Evolutionary conservation across 2,888 invertebrate species (phyloP), one percentile per base, ranked within the genome.

Genomic region (Cheilosia urbana): DNA sequence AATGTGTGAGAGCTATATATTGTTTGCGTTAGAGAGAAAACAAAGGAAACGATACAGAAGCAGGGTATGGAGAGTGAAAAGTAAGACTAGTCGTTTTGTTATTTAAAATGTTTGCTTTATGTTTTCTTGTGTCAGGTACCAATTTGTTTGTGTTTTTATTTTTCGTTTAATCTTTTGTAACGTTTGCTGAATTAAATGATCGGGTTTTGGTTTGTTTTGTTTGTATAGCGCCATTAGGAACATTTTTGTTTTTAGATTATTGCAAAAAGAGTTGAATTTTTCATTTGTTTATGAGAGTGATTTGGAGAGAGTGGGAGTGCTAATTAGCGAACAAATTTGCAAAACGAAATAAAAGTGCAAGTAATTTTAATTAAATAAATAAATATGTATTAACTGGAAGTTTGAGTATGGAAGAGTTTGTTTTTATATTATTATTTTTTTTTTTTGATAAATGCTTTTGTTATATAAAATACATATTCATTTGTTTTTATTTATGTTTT

Each of bases 161-260:
- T 79, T 85, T 87, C 30, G 30, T 37, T 37, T 37, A 13, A 37
- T 37, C 11, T 87, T 87, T 81, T 77, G 66, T 71, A 87, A 68
- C 63, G 87, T 81, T 88, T 82, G 87, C 87, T 87, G 88, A 87
- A 88, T 87, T 82, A 87, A 88, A 89, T 90, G 88, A 88, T 88
- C 87, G 89, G 90, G 90, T 90, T 88, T 24, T 21, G n/a, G n/a
- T n/a, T 75, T 77, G 19, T 60, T 49, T 63, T 76, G 78, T 80
- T 62, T 87, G 69, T 84, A 81, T 87, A 62, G 71, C 75, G 73
- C 75, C 76, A 63, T 87, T 82, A 85, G 76, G 87, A 87, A 87
- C 87, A 87, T 87, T 84, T 83, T 76, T 58, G 4, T 68, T 55
- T 62, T 72, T 34, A 58, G 49, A 71, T 76, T 83, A 72, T 66